Evolutionary conservation across 2,797 vertebrate species (phyloP), one percentile per base, ranked within the genome.

Genomic region (Artibeus lituratus): DNA sequence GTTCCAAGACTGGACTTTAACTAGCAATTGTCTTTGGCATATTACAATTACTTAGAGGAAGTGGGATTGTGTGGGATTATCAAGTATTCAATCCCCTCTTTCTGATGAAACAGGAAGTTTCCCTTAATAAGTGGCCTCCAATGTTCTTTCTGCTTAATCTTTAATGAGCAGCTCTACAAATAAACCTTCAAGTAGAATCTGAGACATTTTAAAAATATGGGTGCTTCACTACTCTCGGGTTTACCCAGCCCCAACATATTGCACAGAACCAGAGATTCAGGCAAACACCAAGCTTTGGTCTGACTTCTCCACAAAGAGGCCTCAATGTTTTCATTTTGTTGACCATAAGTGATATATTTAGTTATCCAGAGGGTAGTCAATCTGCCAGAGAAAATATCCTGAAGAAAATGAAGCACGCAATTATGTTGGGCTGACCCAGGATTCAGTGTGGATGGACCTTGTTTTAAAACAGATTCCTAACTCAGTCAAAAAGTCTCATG

Each of bases 331-430:
- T 95, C 85, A 94, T 87, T 97, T 78, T 92, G 87, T 96, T 94
- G 96, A 97, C 90, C 96, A 92, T 92, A 94, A 97, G 90, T 94
- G 92, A 97, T 97, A 97, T 97, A 98, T 97, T 96, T 98, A 97
- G 97, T 88, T 86, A 96, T 97, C 93, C 94, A 98, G 96, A 97
- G 94, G 77, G 39, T 51, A 95, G 93, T 97, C 95, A 94, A 90
- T 90, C 95, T 97, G 94, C 94, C 92, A 96, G 95, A 62, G 88
- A 95, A 96, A 97, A 96, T 96, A 97, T 96, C 86, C 96, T 96
- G 91, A 92, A 96, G 92, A 97, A 96, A 95, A 94, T 24, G 80
- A 94, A 96, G 76, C 53, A 35, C 91, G 78, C 84, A 88, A 93
- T 97, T 95, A 92, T 86, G 87, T 47, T 51, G 57, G 84, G 96